Base-by-base conservation (phyloP, 2,113 vertebrate species). In the Cottus gobio region DNA sequence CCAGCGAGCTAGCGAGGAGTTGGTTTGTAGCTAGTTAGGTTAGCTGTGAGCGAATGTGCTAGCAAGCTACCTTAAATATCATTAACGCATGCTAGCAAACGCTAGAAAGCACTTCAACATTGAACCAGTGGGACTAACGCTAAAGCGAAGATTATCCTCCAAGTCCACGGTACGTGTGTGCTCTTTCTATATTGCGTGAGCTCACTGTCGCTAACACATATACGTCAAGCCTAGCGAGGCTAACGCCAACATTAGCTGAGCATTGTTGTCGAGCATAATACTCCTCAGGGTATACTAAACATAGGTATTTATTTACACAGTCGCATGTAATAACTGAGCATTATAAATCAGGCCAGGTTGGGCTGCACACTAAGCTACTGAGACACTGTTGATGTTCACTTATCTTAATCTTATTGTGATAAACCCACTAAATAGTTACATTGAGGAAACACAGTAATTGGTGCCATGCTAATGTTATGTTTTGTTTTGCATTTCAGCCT, bases 21-120 rank as follows among this genome's bases (percentile, higher is more conserved):
- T 77, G 52, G 50, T 74, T 56, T 5, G 3, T 68, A 80, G 72
- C 75, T 82, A 84, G 79, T 8, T 34, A 65, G 37, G 79, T 8
- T 34, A 65, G 37, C 78, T 48, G 65, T 80, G 89, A 90, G 82
- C 84, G 0, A 54, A 6, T 18, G 37, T 65, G 88, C 77, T 86
- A 80, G 56, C 61, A 28, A 56, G 80, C 80, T 73, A 84, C 60
- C 61, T 20, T 18, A 44, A 76, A 65, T 65, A 75, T 52, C 46
- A 50, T 26, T 13, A 64, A 48, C 50, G 63, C 44, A 54, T 37
- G 75, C 61, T 75, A 75, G 60, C 18, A 48, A n/a, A 68, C 44
- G 18, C 13, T 48, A 28, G 24, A 9, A 12, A 75, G 3, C 31
- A 4, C 22, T n/a, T 46, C 6, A 2, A 10, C 5, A 5, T 11